phyloP scores from a whole-genome alignment of 2,113 vertebrate species.

The Colistium nudipinnis region DNA sequence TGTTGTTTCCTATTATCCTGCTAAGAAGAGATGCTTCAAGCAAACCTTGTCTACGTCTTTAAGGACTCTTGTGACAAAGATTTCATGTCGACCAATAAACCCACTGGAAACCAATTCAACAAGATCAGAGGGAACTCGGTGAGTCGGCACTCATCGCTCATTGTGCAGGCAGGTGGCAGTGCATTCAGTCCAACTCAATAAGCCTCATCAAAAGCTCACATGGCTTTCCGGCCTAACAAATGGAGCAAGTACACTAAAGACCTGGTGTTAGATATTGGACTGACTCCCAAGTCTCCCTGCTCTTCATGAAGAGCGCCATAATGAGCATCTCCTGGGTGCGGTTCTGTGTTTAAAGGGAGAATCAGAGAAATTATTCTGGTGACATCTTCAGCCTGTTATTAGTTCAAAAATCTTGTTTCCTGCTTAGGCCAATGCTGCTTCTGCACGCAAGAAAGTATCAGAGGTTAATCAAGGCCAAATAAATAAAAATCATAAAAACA shows the following conservation, averaged over 20 bases:
- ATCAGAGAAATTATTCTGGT: background rate
- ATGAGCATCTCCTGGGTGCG: background rate
- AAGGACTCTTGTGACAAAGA: background rate
- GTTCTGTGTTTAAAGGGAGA: background rate
- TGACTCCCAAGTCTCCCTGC: background rate
- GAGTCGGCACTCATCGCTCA: conserved; percentile 16
- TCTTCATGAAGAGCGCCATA: background rate
- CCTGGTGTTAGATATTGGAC: conserved; percentile 14
- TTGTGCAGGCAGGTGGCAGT: conserved; percentile 50
- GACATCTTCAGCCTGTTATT: background rate
- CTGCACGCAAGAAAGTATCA: too few species aligned
- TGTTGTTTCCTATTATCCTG: background rate
- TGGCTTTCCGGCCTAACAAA: conserved; percentile 5
- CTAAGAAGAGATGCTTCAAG: background rate
- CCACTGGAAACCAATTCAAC: background rate
- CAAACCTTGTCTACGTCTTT: conserved; percentile 14
- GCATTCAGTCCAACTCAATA: conserved; percentile 41
- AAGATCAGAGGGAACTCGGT: conserved; percentile 26
- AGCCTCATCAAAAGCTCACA: conserved; percentile 44
- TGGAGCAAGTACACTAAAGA: background rate
- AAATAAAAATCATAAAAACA: too few species aligned
- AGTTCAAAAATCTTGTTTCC: too few species aligned
- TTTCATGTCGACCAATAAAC: conserved; percentile 40
- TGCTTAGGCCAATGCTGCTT: too few species aligned
- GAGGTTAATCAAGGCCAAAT: too few species aligned